Percentiles rank a stretch among this genome's conserved stretches.
These are phyloP conservation scores for Anarhynchus alexandrinus DNA, from an alignment of 2,113 vertebrate species.

Conservation along the genomic window DNA sequence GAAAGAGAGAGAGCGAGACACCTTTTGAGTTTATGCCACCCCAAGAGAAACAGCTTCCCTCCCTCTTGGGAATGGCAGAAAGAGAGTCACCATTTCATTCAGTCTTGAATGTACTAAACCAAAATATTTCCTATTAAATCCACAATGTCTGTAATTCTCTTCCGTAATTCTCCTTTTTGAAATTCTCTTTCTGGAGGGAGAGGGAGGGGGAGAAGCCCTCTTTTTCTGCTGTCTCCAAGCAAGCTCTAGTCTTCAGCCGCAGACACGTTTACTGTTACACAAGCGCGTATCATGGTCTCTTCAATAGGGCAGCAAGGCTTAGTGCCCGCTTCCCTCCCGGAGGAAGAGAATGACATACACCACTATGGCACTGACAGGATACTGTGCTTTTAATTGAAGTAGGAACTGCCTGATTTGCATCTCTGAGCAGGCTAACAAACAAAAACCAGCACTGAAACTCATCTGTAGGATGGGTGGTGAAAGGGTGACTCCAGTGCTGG, in stretches of 20 bases:
- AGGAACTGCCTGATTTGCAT: background rate
- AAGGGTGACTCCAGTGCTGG: background rate
- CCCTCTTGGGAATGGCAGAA: background rate
- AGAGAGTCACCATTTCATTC: background rate
- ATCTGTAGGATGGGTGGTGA: background rate
- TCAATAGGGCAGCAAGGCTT: background rate
- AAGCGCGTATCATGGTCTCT: fast-evolving
- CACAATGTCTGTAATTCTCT: background rate
- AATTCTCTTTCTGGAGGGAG: background rate
- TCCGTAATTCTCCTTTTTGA: background rate
- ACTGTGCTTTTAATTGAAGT: fast-evolving
- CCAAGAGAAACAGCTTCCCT: background rate
- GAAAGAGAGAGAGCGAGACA: background rate
- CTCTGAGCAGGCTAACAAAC: background rate
- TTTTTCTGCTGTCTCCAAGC: background rate
- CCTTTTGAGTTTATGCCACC: background rate
- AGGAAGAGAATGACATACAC: background rate
- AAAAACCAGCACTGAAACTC: background rate
- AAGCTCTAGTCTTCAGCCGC: background rate
- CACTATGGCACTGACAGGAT: background rate
- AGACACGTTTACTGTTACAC: background rate
- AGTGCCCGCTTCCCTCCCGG: background rate
- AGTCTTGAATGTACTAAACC: background rate
- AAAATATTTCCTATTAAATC: background rate
- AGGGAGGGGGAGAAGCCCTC: background rate